These are phyloP conservation scores for Alviniconcha marisindica DNA, from an alignment of 1,140 invertebrate genomes.

Conservation along the genomic window DNA sequence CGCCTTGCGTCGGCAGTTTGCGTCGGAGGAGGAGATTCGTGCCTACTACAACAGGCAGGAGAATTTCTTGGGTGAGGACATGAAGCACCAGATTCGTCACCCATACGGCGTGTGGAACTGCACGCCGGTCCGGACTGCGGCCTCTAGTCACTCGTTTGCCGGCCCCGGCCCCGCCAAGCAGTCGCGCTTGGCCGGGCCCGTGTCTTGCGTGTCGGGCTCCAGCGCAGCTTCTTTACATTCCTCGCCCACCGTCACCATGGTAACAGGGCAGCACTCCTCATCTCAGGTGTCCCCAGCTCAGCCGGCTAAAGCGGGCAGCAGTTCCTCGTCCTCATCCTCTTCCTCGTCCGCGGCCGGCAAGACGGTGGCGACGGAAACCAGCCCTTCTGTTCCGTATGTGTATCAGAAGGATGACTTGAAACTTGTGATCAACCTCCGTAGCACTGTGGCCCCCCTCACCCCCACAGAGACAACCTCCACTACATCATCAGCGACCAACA, in stretches of 20 bases:
- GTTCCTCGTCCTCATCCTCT: slow-evolving; percentile 3
- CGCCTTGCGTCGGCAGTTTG: slow-evolving; percentile 12
- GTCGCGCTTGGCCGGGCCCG: neutral
- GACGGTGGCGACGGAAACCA: neutral
- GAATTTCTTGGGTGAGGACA: slow-evolving; percentile 40
- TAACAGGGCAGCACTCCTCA: slow-evolving; percentile 26
- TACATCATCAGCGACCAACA: slow-evolving; percentile 1
- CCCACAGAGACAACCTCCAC: slow-evolving; percentile 16
- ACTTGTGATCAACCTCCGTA: slow-evolving; percentile 46
- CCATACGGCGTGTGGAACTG: neutral
- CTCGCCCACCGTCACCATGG: slow-evolving; percentile 37
- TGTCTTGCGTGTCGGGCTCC: neutral
- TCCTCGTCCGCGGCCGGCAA: slow-evolving; percentile 6
- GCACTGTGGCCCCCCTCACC: slow-evolving; percentile 9
- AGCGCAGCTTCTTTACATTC: slow-evolving; percentile 49
- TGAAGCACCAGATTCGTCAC: slow-evolving; percentile 38
- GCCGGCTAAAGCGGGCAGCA: slow-evolving; percentile 28
- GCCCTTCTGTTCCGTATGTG: slow-evolving; percentile 41
- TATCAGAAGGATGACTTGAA: slow-evolving; percentile 42
- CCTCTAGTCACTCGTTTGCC: neutral
- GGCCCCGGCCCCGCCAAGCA: slow-evolving; percentile 1
- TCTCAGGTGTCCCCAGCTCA: slow-evolving; percentile 39
- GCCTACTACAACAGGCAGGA: slow-evolving; percentile 35
- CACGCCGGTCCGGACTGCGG: neutral
- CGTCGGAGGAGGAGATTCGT: slow-evolving; percentile 31